Evolutionary conservation across 2,888 invertebrate species (phyloP).

Genomic region (Loripinus fragilis): DNA sequence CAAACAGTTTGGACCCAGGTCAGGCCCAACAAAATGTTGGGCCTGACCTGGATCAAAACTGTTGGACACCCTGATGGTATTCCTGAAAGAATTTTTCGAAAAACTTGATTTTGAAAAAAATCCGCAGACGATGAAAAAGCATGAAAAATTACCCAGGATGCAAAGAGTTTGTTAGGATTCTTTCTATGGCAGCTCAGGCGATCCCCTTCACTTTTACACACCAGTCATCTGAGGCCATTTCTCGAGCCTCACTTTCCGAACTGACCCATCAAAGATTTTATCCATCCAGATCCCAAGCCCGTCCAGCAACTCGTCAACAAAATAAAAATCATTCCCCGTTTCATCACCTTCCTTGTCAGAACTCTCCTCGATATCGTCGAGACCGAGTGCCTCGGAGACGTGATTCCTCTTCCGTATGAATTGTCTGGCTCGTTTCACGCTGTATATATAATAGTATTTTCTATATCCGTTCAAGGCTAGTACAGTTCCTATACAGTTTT

Average conservation of each 20-base stretch:
- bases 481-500: slow-evolving; percentile 95
- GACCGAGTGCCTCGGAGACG: slow-evolving; percentile 70
- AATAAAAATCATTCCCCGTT: slow-evolving; percentile 63
- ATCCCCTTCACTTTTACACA: background rate
- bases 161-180: too few relatives aligned
- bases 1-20: too few relatives aligned
- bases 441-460: slow-evolving; percentile 99
- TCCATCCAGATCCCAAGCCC: slow-evolving; percentile 98
- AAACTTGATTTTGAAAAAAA: too few relatives aligned
- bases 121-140: too few relatives aligned
- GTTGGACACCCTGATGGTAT: too few relatives aligned
- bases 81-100: too few relatives aligned
- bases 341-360: slow-evolving; percentile 59
- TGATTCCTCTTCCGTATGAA: slow-evolving; percentile 67
- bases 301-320: slow-evolving; percentile 85
- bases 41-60: too few relatives aligned
- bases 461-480: slow-evolving; percentile 97
- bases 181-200: too few relatives aligned
- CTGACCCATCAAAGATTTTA: slow-evolving; percentile 97
- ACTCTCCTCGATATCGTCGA: slow-evolving; percentile 66
- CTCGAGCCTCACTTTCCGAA: slow-evolving; percentile 97
- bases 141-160: too few relatives aligned
- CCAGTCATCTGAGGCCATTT: slow-evolving; percentile 91
- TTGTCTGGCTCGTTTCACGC: slow-evolving; percentile 84
- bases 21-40: too few relatives aligned